Evolutionary conservation across 2,888 invertebrate genomes (phyloP), one percentile per base, ranked within the genome.

Genomic region (Argyresthia goedartella): DNA sequence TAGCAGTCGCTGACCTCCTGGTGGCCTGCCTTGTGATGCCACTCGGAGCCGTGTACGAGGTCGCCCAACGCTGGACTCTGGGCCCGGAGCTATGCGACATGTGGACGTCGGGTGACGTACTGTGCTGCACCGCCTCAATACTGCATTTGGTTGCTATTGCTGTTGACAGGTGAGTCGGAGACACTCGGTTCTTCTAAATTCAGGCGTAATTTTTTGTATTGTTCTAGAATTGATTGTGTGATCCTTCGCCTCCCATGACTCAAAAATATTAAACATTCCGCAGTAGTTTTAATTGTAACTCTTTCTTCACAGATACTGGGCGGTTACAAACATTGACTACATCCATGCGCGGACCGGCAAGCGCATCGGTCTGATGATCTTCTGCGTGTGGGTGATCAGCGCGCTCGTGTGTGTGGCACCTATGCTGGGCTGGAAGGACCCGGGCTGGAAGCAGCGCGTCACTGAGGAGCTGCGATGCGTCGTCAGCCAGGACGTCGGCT

Each of bases 101-200:
- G 91, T 97, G 96, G 96, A 95, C 96, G 35, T 94, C 94, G 39
- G 93, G 94, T 54, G 97, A 97, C 74, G 96, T 97, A 15, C 89
- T 97, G 13, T 96, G 96, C 78, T 97, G 97, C 79, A 93, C 93
- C 34, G 93, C 94, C 44, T 93, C 93, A 52, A 94, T 94, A 62
- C 85, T 94, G 54, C 94, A 94, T 80, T 89, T 94, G 51, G 93
- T 94, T 54, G 93, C 93, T 59, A 94, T 94, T 61, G 94, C 94
- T 56, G 87, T 93, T 55, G 94, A 94, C 86, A 91, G 94, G 94
- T 93, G 69, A 76, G 73, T 58, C 25, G 25, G 6, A 25, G n/a
- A n/a, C n/a, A n/a, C n/a, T n/a, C n/a, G n/a, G n/a, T n/a, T n/a
- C n/a, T n/a, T n/a, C n/a, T n/a, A n/a, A n/a, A n/a, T n/a, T n/a